Base-by-base conservation (phyloP, 2,888 invertebrate species). In the Spilosoma lubricipeda region DNA sequence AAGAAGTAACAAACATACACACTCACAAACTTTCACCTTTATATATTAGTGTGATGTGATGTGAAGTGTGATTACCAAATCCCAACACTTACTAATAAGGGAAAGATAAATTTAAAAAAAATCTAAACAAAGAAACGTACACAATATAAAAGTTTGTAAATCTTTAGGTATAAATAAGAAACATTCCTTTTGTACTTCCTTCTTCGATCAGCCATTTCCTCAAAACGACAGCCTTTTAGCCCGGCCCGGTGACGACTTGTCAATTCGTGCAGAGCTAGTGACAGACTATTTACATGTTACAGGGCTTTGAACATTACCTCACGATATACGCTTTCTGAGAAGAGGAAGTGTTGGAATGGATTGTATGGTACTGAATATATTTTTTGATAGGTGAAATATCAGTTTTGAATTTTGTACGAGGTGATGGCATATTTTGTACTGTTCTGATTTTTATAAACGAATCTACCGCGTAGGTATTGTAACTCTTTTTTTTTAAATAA, bases 181-280 rank as follows among this genome's bases (percentile, higher is more conserved):
- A 45, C 20, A 18, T 65, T 66, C 36, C 68, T 45, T 73, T 67
- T 56, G 59, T 75, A 72, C 72, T 59, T 39, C 69, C 5, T 48
- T 8, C 72, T 73, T 69, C 81, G 75, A 80, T 82, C 80, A 81
- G 72, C 69, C 77, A 79, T 82, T 85, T 84, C 82, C 82, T 77
- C 63, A 52, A 20, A 76, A 65, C 77, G 83, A 82, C 83, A 84
- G 78, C 83, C 83, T 84, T 85, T 85, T 85, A 85, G 76, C 76
- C 74, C 36, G 67, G 67, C 63, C 75, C 79, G 77, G 76, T 71
- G 81, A 80, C 77, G 81, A 67, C 76, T 71, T 77, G 78, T 84
- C 82, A 83, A 81, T 82, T 82, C 81, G 77, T 80, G 75, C 66
- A n/a, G n/a, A 64, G 39, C 36, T 67, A 42, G 64, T 82, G 82